Evolutionary conservation across 2,113 vertebrate genomes (phyloP).

Genomic region (Theristicus caerulescens): DNA sequence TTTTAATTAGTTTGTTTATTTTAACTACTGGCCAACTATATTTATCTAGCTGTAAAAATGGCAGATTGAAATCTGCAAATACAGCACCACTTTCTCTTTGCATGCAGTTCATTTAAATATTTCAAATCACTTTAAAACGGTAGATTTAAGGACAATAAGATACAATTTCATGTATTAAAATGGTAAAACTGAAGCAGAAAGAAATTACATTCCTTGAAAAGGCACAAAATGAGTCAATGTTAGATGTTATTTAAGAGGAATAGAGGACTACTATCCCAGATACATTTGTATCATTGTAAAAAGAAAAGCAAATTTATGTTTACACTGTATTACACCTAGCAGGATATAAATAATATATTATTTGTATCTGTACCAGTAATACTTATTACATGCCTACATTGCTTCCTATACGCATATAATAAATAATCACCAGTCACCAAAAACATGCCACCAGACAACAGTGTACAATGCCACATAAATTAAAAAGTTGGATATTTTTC

Average conservation of each 20-base stretch:
- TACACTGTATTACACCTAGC: neutral
- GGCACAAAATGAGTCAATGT: neutral
- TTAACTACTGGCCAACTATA: neutral
- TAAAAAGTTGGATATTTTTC: neutral
- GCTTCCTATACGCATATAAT: neutral
- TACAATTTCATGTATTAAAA: neutral
- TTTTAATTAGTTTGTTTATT: neutral
- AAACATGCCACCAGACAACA: neutral
- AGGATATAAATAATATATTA: neutral
- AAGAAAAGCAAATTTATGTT: neutral
- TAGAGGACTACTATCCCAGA: neutral
- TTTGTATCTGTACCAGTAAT: neutral
- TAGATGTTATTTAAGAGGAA: neutral
- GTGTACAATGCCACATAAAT: neutral
- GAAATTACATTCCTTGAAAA: neutral
- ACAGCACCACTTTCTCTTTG: neutral
- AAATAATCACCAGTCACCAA: neutral
- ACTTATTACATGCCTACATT: neutral
- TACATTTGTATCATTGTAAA: neutral
- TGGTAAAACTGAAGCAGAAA: neutral
- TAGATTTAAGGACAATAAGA: neutral
- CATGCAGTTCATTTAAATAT: neutral
- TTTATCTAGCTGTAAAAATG: neutral
- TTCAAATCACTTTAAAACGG: neutral
- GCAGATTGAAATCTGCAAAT: neutral